Evolutionary conservation across 2,797 vertebrate genomes (phyloP).

Genomic region (Rhadinocentrus ornatus): DNA sequence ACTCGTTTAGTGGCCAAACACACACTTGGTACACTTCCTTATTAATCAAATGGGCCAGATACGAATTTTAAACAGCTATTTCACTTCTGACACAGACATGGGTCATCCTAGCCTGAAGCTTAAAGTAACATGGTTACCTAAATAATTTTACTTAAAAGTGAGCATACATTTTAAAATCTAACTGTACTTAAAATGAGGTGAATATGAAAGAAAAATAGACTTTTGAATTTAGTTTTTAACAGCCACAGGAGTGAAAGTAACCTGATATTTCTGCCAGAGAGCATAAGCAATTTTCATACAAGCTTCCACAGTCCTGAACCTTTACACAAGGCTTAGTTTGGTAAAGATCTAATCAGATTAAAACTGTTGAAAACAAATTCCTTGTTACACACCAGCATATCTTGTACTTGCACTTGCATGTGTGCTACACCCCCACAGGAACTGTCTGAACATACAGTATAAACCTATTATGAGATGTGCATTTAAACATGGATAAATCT

Average conservation of each 20-base stretch:
- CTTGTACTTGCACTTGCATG: background rate
- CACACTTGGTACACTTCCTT: background rate
- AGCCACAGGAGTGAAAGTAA: background rate
- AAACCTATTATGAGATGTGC: background rate
- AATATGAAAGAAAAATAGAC: background rate
- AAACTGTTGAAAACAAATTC: constrained; percentile 22
- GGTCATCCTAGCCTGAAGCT: background rate
- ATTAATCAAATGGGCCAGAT: background rate
- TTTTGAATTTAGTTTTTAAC: background rate
- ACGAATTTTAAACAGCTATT: background rate
- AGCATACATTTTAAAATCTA: background rate
- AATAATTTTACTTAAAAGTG: background rate
- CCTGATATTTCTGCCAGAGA: background rate
- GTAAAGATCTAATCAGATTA: constrained; percentile 42
- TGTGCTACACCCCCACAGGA: background rate
- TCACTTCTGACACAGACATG: background rate
- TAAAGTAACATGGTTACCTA: background rate
- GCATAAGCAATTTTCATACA: constrained; percentile 35
- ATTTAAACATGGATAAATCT: background rate
- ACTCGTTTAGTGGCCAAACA: background rate
- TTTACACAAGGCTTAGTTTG: constrained; percentile 37
- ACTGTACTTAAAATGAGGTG: background rate
- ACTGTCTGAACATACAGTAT: background rate
- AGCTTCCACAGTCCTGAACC: constrained; percentile 34
- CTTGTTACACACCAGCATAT: constrained; percentile 23